Percentiles rank a stretch among this genome's conserved stretches.
Evolutionary conservation across 1,140 invertebrate species (phyloP).

Genomic region (Ctenoplectra terminalis): DNA sequence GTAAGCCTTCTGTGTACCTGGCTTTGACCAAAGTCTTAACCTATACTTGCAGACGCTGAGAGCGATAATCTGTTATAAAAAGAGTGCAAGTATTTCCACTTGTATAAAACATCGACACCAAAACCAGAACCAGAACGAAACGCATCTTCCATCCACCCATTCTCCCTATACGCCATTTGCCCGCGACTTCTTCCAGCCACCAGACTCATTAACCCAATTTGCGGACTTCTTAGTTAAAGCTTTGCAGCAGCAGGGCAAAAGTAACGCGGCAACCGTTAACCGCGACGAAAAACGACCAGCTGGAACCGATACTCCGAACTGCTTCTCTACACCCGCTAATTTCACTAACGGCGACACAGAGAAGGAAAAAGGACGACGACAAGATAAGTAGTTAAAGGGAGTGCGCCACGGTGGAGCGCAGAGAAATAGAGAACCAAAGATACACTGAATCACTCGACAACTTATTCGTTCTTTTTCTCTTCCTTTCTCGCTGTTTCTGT

Average conservation of each 20-base stretch:
- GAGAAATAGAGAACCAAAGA: neutral
- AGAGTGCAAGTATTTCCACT: neutral
- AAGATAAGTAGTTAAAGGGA: neutral
- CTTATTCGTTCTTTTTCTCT: no score
- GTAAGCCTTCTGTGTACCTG: no score
- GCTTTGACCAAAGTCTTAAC: no score
- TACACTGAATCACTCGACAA: no score
- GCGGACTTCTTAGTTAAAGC: neutral
- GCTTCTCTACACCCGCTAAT: neutral
- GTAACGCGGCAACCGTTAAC: conserved; percentile 7
- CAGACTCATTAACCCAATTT: conserved; percentile 15
- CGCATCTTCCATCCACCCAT: neutral
- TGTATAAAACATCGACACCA: neutral
- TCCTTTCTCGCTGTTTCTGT: no score
- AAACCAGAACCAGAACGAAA: neutral
- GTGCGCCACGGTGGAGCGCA: neutral
- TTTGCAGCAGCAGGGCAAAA: neutral
- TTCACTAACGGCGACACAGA: neutral
- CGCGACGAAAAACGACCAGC: neutral
- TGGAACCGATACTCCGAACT: neutral
- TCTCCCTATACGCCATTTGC: neutral
- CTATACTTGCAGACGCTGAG: no score
- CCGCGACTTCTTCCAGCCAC: neutral
- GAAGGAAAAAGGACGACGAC: neutral
- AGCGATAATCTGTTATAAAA: no score